phyloP scores from a whole-genome alignment of 2,888 invertebrate genomes.

The Meandrusa payeni region DNA sequence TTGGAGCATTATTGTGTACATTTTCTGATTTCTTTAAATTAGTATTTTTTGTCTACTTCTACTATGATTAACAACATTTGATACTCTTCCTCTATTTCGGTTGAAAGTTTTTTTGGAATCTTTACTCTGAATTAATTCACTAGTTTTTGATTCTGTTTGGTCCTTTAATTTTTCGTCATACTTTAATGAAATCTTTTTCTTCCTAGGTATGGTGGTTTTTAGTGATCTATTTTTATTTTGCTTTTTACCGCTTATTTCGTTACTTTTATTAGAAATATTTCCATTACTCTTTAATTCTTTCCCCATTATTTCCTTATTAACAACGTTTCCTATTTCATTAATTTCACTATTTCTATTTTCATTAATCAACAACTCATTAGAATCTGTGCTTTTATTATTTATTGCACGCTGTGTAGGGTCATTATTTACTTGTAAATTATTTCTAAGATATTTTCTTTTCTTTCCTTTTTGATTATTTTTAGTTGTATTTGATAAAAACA shows the following conservation, averaged over 20 bases:
- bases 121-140: neutral
- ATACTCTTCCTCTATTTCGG: neutral
- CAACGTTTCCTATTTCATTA: neutral
- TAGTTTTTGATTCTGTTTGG: neutral
- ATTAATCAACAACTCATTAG: neutral
- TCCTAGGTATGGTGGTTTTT: neutral
- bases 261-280: neutral
- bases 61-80: neutral
- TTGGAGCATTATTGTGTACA: neutral
- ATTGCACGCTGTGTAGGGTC: neutral
- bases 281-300: neutral
- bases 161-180: neutral
- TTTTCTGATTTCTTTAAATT: conserved; percentile 1
- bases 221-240: neutral
- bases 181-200: too few relatives aligned
- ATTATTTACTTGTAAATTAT: conserved; percentile 22
- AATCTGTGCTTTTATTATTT: neutral
- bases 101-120: neutral
- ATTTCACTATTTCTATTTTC: neutral
- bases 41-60: neutral
- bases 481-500: neutral
- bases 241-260: neutral
- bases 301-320: neutral
- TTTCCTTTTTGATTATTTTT: conserved; percentile 4
- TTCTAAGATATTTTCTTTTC: conserved; percentile 17